phyloP scores from a whole-genome alignment of 2,113 vertebrate genomes.

The Dromaius novaehollandiae region DNA sequence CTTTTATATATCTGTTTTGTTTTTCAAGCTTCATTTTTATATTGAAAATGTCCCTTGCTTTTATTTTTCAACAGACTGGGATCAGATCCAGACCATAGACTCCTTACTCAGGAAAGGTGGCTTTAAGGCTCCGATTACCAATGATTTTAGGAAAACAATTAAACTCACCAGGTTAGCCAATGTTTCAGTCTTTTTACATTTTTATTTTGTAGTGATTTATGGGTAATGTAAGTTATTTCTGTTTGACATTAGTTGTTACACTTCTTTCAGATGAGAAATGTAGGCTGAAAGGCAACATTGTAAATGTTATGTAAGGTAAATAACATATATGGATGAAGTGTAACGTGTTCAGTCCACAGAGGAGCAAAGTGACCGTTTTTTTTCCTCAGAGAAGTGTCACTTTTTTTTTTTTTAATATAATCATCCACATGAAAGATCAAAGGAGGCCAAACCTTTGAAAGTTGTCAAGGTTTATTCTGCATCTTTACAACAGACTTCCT shows the following conservation, averaged over 20 bases:
- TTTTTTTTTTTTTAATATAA: not conserved
- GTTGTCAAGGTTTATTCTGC: not conserved
- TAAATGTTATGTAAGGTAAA: not conserved
- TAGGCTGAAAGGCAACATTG: not conserved
- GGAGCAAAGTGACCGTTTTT: not conserved
- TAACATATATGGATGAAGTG: not conserved
- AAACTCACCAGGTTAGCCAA: constrained; percentile 83
- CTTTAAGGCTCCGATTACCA: constrained; percentile 87
- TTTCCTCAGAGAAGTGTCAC: not conserved
- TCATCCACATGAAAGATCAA: not conserved
- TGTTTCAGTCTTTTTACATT: constrained; percentile 9
- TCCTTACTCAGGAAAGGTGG: constrained; percentile 89
- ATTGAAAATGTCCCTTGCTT: not conserved
- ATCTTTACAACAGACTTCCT: not conserved
- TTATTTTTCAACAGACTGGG: constrained; percentile 80
- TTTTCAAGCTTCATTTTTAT: not conserved
- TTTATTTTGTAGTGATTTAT: not conserved
- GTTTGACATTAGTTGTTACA: not conserved
- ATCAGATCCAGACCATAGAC: constrained; percentile 89
- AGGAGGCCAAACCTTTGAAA: not conserved
- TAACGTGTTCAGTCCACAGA: not conserved
- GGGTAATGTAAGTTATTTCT: not conserved
- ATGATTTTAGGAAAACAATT: constrained; percentile 88
- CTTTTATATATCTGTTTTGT: not conserved
- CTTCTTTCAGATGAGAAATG: not conserved